phyloP scores from a whole-genome alignment of 2,888 invertebrate species.

The Acheta domesticus region DNA sequence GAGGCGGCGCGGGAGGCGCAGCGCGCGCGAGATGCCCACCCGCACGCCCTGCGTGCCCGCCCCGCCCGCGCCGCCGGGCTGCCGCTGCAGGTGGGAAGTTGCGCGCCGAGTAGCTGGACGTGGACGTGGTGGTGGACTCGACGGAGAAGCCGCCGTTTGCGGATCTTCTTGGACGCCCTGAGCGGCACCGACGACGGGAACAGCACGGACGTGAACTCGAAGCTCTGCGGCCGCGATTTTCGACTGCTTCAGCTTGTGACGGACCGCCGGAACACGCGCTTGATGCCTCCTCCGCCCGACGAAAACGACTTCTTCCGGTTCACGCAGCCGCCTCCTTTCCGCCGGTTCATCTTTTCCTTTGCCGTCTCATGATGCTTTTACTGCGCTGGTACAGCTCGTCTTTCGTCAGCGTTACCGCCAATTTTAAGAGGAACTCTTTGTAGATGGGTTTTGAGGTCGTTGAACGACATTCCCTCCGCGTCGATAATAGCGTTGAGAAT shows the following conservation, averaged over 20 bases:
- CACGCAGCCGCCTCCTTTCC: constrained; percentile 52
- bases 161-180: constrained; percentile 18
- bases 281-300: constrained; percentile 50
- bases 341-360: constrained; percentile 64
- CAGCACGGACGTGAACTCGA: constrained; percentile 49
- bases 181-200: constrained; percentile 41
- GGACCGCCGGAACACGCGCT: constrained; percentile 62
- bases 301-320: constrained; percentile 55
- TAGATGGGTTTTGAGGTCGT: constrained; percentile 88
- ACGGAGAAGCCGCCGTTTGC: constrained; percentile 25
- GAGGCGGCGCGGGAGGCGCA: constrained; percentile 22
- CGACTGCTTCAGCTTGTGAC: constrained; percentile 37
- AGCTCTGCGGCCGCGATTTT: constrained; percentile 36
- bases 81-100: constrained; percentile 12
- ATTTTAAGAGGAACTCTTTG: constrained; percentile 81
- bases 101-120: constrained; percentile 29
- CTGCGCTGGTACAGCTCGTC: constrained; percentile 87
- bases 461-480: constrained; percentile 89
- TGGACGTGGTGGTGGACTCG: constrained; percentile 29
- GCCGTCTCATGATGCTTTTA: constrained; percentile 83
- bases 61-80: not conserved
- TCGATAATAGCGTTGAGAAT: constrained; percentile 85
- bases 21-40: not conserved
- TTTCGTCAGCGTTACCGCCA: constrained; percentile 85
- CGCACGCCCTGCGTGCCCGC: not conserved